These are phyloP conservation scores for Amyelois transitella DNA, from an alignment of 1,140 invertebrate genomes.

Conservation along the genomic window DNA sequence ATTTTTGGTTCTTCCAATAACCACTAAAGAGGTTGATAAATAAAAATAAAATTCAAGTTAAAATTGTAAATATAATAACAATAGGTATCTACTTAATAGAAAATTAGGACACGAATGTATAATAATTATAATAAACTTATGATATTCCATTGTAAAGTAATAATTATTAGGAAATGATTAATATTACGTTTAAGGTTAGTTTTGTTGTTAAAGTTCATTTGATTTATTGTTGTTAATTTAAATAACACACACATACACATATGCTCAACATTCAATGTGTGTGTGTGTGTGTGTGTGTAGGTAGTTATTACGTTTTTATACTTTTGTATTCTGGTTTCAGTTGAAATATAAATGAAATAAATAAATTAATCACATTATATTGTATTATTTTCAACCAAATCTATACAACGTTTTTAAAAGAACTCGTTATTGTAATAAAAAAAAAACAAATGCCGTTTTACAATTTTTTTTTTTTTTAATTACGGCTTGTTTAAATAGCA, in stretches of 20 bases:
- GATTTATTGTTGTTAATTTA: neutral
- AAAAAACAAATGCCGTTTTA: too few species aligned
- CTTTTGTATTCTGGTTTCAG: constrained; percentile 5
- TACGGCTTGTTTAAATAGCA: too few species aligned
- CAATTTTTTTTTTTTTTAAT: too few species aligned
- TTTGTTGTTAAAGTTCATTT: neutral
- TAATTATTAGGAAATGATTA: neutral
- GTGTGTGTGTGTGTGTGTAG: neutral
- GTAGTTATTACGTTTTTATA: constrained; percentile 4
- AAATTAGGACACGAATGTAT: too few species aligned
- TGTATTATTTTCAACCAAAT: neutral
- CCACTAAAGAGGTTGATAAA: too few species aligned
- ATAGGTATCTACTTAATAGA: too few species aligned
- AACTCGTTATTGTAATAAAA: too few species aligned
- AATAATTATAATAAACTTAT: too few species aligned
- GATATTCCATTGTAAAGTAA: too few species aligned
- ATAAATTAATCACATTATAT: neutral
- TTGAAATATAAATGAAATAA: constrained; percentile 6
- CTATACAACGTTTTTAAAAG: too few species aligned
- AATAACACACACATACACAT: neutral
- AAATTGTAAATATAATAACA: neutral
- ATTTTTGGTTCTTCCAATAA: too few species aligned
- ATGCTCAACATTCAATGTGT: neutral
- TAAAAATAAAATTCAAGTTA: too few species aligned
- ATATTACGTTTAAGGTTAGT: neutral